Percentiles rank a stretch among this genome's conserved stretches.
phyloP scores from a whole-genome alignment of 1,140 invertebrate species.

The Formica selysi region DNA sequence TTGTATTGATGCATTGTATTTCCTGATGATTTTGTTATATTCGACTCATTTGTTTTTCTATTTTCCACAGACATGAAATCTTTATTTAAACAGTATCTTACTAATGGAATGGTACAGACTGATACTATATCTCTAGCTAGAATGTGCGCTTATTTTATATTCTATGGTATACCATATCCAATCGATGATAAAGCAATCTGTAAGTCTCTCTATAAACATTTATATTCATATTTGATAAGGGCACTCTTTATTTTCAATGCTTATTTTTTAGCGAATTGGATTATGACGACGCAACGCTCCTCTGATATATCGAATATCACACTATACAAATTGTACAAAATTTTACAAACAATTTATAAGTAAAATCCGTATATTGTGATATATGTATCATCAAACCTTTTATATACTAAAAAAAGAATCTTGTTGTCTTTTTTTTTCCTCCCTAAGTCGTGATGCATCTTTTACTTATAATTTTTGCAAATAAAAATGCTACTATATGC shows the following conservation, averaged over 20 bases:
- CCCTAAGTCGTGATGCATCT: neutral
- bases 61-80: constrained; percentile 82
- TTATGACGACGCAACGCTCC: constrained; percentile 66
- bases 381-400: neutral
- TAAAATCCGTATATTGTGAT: neutral
- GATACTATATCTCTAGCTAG: constrained; percentile 81
- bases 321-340: constrained; percentile 78
- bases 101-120: constrained; percentile 74
- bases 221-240: constrained; percentile 25
- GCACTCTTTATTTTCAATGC: constrained; percentile 45
- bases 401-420: neutral
- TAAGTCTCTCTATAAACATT: constrained; percentile 68
- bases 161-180: constrained; percentile 87
- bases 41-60: constrained; percentile 4
- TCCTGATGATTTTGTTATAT: constrained; percentile 1
- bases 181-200: constrained; percentile 73
- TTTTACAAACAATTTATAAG: constrained; percentile 62
- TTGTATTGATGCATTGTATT: constrained; percentile 22
- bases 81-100: constrained; percentile 85
- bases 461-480: neutral
- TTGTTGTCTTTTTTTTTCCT: neutral
- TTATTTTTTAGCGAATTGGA: constrained; percentile 75
- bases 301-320: constrained; percentile 71
- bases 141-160: constrained; percentile 88
- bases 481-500: neutral